Percentiles rank a stretch among this genome's conserved stretches.
Conservation (phyloP, 2,113 vertebrate species). For the Xiphophorus hellerii region DNA sequence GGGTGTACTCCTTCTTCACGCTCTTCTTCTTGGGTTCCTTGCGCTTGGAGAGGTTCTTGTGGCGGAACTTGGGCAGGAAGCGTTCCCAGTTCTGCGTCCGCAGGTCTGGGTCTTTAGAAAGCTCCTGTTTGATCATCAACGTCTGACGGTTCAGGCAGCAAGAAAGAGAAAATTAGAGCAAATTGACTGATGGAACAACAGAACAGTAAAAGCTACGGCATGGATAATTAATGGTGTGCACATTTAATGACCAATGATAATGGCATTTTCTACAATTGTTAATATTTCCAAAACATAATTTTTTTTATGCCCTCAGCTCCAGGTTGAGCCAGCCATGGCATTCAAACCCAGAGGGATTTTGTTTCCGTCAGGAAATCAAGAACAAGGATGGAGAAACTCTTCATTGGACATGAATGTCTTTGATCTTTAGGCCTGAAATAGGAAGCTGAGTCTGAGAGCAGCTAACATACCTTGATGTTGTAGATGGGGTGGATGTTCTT, state of each 20-base stretch:
- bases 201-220: no score
- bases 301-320: slow-evolving; percentile 68
- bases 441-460: background rate
- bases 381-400: slow-evolving; percentile 76
- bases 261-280: no score
- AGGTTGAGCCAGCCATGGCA: slow-evolving; percentile 48
- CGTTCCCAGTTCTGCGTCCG: slow-evolving; percentile 91
- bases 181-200: background rate
- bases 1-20: slow-evolving; percentile 93
- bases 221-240: no score
- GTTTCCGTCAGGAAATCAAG: slow-evolving; percentile 66
- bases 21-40: slow-evolving; percentile 92
- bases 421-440: background rate
- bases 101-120: slow-evolving; percentile 91
- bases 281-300: no score
- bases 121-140: slow-evolving; percentile 96
- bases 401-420: slow-evolving; percentile 51
- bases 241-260: no score
- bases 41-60: slow-evolving; percentile 92
- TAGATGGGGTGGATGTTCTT: slow-evolving; percentile 99
- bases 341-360: slow-evolving; percentile 48
- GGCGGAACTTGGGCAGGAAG: slow-evolving; percentile 94
- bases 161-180: background rate
- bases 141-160: slow-evolving; percentile 77
- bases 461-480: slow-evolving; percentile 91